These are phyloP conservation scores for Gymnoscopelus braueri DNA, from an alignment of 2,797 vertebrate genomes.

Conservation along the genomic window DNA sequence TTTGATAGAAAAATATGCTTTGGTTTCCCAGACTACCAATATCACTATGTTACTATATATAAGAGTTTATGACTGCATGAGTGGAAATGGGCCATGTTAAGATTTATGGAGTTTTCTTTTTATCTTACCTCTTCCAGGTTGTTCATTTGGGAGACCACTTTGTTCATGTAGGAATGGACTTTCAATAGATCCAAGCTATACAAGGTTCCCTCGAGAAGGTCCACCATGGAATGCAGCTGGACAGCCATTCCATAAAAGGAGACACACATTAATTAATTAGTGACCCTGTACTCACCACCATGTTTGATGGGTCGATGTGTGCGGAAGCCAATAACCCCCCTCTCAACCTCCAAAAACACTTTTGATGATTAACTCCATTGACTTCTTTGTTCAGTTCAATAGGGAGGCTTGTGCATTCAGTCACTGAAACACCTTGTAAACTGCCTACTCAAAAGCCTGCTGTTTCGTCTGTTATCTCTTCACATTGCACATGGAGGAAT, in stretches of 20 bases:
- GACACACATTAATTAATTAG: constrained; percentile 28
- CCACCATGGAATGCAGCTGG: constrained; percentile 96
- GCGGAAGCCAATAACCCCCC: constrained; percentile 20
- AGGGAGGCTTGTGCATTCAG: background rate
- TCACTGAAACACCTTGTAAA: constrained; percentile 5
- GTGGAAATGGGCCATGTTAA: too few relatives aligned
- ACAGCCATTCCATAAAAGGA: constrained; percentile 47
- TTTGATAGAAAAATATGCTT: too few relatives aligned
- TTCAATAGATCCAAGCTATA: constrained; percentile 98
- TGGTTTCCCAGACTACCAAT: too few relatives aligned
- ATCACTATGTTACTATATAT: too few relatives aligned
- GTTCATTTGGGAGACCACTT: constrained; percentile 95
- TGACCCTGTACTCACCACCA: constrained; percentile 24
- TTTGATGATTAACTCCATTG: constrained; percentile 35
- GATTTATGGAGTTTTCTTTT: too few relatives aligned
- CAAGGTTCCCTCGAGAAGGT: constrained; percentile 93
- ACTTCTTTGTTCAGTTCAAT: constrained; percentile 15
- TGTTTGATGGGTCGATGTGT: constrained; percentile 37
- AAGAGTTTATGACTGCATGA: too few relatives aligned
- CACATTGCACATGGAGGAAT: background rate
- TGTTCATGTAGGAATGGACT: constrained; percentile 94
- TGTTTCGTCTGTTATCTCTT: background rate
- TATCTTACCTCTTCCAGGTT: constrained; percentile 90
- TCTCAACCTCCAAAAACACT: constrained; percentile 35
- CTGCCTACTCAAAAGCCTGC: background rate